Base-by-base conservation (phyloP, 2,113 vertebrate genomes). In the Tursiops truncatus region DNA sequence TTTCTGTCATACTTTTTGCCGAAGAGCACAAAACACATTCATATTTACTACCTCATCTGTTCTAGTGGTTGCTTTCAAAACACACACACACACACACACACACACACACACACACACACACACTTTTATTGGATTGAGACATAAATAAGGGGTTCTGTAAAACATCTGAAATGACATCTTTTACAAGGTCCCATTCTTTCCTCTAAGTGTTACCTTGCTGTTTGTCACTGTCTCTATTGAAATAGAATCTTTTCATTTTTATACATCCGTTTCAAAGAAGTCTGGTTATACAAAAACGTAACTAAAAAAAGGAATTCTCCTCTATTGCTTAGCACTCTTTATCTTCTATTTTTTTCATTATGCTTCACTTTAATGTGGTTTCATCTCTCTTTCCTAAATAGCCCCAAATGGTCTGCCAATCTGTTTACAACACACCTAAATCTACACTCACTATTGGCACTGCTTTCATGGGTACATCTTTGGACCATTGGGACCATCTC, bases 91-190 rank as follows among this genome's bases (percentile, higher is more conserved):
- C 10, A 47, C 5, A 41, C 13, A 60, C 38, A 44, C n/a, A 31
- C 50, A 70, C 38, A n/a, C n/a, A 44, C 26, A 31, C 50, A 50
- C 50, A 53, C 53, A 81, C 10, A 53, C 53, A 81, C 10, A 50
- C 5, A 41, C 14, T 65, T 91, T 84, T 68, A 92, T 58, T 53
- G 33, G 63, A 79, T 26, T 80, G 60, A 91, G 50, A 86, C 20
- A 36, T 63, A 95, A 92, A 93, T 44, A 96, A 77, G 20, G n/a
- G 25, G 13, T 53, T 96, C 50, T 96, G 5, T 81, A 23, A 95
- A 86, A 60, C 25, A 92, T 47, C 87, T 84, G 33, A 97, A 81
- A 58, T 87, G 68, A 85, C 65, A 62, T 85, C 44, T 63, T 91
- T 73, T 84, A 68, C 56, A 53, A 91, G 36, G 53, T 60, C 36